phyloP scores from a whole-genome alignment of 2,797 vertebrate species.

The Chiloscyllium punctatum region DNA sequence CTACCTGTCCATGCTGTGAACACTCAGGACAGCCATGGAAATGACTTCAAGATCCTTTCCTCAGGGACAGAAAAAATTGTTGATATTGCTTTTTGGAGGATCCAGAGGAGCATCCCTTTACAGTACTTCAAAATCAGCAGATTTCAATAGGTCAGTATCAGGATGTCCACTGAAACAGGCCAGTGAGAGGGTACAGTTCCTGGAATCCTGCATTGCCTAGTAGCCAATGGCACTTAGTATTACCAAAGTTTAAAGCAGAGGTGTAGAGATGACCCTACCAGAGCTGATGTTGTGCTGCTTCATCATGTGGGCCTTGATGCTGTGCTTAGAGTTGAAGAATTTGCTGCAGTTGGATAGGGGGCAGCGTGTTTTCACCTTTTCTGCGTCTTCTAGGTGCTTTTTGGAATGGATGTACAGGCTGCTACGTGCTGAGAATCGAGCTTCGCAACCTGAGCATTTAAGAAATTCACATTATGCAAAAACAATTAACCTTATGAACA shows the following conservation, averaged over 20 bases:
- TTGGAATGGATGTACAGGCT: slow-evolving; percentile 97
- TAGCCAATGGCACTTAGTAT: neutral
- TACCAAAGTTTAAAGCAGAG: neutral
- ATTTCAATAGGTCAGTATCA: no score
- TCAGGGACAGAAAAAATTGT: neutral
- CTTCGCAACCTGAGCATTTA: slow-evolving; percentile 74
- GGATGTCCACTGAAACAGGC: neutral
- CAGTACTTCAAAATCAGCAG: neutral
- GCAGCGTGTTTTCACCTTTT: slow-evolving; percentile 75
- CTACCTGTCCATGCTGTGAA: neutral
- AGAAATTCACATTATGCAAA: neutral
- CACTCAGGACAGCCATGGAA: neutral
- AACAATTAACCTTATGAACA: neutral
- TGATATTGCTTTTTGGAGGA: neutral
- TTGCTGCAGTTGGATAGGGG: slow-evolving; percentile 82
- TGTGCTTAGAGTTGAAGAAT: slow-evolving; percentile 88
- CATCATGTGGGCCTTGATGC: slow-evolving; percentile 85
- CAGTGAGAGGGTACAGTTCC: neutral
- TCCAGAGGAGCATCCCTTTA: neutral
- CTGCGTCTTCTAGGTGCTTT: slow-evolving; percentile 84
- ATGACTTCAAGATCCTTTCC: neutral
- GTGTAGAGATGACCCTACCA: slow-evolving; percentile 56
- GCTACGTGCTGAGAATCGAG: slow-evolving; percentile 93
- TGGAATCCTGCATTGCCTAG: neutral
- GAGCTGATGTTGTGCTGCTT: slow-evolving; percentile 83